Percentiles rank a stretch among this genome's conserved stretches.
Evolutionary conservation across 2,113 vertebrate genomes (phyloP).

Genomic region (chimpanzee (Pan troglodytes)): NHGRI_mPanTro3-v2.1_pri NC_072410.2:94017501-94018000

Average conservation of each 20-base stretch:
- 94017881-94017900: not conserved
- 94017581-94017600: not conserved
- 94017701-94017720: not conserved
- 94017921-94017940: not conserved
- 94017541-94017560: not conserved
- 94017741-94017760: not conserved
- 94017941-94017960: not conserved
- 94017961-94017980: not conserved
- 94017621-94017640: not conserved
- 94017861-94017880: not conserved
- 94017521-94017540: not conserved
- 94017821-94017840: not conserved
- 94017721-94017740: not conserved
- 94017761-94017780: not conserved
- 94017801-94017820: not conserved
- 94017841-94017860: not conserved
- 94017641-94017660: not conserved
- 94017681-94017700: not conserved
- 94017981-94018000: not conserved
- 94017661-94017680: not conserved
- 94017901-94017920: not conserved
- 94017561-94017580: not conserved
- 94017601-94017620: not conserved
- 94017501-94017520: not conserved
- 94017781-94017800: not conserved